These are phyloP conservation scores for Mormyrus iriodes DNA, from an alignment of 2,113 vertebrate genomes.

Conservation along the genomic window DNA sequence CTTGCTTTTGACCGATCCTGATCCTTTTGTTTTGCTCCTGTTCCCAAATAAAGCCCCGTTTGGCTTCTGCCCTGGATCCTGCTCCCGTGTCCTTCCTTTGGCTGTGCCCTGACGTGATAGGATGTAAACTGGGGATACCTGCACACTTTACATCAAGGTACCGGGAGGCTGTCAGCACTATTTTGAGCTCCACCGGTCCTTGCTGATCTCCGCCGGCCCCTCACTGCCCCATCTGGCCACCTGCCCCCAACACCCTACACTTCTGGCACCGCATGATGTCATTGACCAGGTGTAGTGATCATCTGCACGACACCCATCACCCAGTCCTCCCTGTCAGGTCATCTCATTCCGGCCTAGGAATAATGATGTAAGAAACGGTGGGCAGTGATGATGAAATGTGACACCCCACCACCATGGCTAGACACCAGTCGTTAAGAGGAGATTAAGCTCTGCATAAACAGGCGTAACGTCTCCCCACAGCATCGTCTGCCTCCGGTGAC, in stretches of 20 bases:
- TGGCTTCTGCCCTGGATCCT: too few relatives aligned
- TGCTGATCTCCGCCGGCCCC: background rate
- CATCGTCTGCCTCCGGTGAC: background rate
- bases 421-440: background rate
- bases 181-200: background rate
- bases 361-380: background rate
- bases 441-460: background rate
- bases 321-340: background rate
- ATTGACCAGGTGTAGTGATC: background rate
- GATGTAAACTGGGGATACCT: too few relatives aligned
- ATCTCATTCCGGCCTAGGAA: background rate
- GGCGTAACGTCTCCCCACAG: background rate
- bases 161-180: background rate
- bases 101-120: too few relatives aligned
- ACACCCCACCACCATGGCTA: background rate
- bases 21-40: too few relatives aligned
- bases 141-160: background rate
- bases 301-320: background rate
- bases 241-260: background rate
- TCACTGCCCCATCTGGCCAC: background rate
- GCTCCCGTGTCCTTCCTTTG: too few relatives aligned
- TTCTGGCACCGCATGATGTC: background rate
- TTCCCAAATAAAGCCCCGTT: too few relatives aligned
- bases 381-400: background rate
- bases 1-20: too few relatives aligned